Percentiles rank a stretch among this genome's conserved stretches.
Evolutionary conservation across 2,888 invertebrate genomes (phyloP).

Genomic region (Calliopum simillimum): DNA sequence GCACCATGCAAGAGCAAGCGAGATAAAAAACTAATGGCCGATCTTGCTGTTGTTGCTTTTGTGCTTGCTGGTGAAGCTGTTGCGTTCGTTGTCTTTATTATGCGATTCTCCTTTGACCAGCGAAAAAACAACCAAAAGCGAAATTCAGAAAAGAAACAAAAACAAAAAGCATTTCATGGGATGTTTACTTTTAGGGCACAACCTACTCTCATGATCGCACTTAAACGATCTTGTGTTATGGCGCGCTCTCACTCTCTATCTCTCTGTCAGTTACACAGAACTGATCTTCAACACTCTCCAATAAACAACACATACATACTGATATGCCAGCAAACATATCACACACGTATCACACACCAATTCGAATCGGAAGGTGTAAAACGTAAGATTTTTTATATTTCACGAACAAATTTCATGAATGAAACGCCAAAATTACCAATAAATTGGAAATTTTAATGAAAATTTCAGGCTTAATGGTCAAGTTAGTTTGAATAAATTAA

Average conservation of each 20-base stretch:
- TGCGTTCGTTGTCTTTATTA: not conserved
- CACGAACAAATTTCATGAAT: not conserved
- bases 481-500: no score
- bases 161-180: constrained; percentile 13
- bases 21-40: constrained; percentile 59
- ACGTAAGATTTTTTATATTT: not conserved
- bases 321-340: no score
- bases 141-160: no score
- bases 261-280: not conserved
- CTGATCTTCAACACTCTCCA: not conserved
- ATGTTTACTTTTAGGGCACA: constrained; percentile 32
- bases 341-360: not conserved
- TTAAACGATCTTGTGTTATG: not conserved
- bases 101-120: not conserved
- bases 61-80: not conserved
- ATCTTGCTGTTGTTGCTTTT: not conserved
- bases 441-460: not conserved
- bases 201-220: constrained; percentile 25
- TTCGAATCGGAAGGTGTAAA: not conserved
- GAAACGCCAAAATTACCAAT: not conserved
- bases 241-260: constrained; percentile 2
- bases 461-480: no score
- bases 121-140: not conserved
- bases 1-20: constrained; percentile 45
- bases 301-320: not conserved